These are phyloP conservation scores for Okamejei kenojei DNA, from an alignment of 2,797 vertebrate genomes.

Conservation along the genomic window DNA sequence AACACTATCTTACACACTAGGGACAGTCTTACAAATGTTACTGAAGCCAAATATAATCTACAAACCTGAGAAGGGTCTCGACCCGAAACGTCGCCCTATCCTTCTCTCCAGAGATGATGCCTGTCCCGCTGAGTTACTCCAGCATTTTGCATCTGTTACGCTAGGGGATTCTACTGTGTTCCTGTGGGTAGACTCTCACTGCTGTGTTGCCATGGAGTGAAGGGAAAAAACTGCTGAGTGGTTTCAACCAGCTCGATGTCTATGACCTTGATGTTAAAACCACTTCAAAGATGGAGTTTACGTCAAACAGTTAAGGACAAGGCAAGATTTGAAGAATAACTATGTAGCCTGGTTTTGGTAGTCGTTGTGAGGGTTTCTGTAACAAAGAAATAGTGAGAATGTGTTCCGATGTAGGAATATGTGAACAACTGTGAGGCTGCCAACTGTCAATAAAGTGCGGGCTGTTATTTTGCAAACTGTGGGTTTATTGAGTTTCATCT, in stretches of 20 bases:
- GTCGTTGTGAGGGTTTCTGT: not conserved
- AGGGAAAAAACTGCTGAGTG: not conserved
- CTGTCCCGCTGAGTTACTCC: too few species aligned
- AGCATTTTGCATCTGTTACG: too few species aligned
- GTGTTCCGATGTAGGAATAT: not conserved
- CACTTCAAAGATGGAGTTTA: not conserved
- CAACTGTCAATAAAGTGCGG: not conserved
- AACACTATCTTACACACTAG: too few species aligned
- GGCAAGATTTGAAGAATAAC: not conserved
- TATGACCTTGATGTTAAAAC: not conserved
- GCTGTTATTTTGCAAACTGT: not conserved
- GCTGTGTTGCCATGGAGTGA: not conserved
- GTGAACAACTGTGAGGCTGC: not conserved
- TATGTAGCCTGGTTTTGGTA: not conserved
- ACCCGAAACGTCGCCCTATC: too few species aligned
- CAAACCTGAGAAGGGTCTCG: too few species aligned
- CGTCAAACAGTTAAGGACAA: not conserved
- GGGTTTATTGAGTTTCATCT: constrained; percentile 5
- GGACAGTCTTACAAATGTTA: too few species aligned
- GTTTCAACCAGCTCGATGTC: not conserved
- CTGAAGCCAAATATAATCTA: too few species aligned
- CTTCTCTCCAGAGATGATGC: too few species aligned
- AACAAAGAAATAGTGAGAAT: not conserved
- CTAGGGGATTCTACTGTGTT: too few species aligned
- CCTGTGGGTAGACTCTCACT: too few species aligned